Evolutionary conservation across 92 coral and sea anemone species (phyloP).

Genomic region (Porites evermanni): DNA sequence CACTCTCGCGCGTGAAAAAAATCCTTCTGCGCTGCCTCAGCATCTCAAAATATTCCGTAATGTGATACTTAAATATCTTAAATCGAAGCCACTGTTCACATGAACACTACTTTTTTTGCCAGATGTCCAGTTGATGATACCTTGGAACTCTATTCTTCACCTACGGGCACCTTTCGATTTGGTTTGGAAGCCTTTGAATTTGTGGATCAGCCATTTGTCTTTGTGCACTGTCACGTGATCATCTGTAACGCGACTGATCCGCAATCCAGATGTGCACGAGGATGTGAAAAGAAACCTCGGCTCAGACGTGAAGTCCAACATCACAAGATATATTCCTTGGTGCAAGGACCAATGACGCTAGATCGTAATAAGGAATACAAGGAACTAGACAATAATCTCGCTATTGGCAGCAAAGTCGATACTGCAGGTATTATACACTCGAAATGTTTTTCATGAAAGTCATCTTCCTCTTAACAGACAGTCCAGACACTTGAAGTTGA

Average conservation of each 20-base stretch:
- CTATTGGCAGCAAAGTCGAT: background rate
- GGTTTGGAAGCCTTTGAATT: conserved; percentile 32
- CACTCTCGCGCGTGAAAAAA: no score
- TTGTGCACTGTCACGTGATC: conserved; percentile 28
- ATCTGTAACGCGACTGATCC: conserved; percentile 13
- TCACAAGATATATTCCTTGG: background rate
- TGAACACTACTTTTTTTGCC: background rate
- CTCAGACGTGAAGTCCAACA: background rate
- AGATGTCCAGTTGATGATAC: conserved; percentile 30
- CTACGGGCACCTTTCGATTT: conserved; percentile 3
- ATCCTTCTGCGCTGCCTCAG: no score
- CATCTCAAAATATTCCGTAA: no score
- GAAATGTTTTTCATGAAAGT: no score
- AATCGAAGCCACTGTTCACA: no score
- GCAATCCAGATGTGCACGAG: conserved; percentile 24
- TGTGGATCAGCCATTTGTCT: conserved; percentile 9
- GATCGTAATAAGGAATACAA: background rate
- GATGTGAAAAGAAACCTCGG: conserved; percentile 16
- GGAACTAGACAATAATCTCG: background rate
- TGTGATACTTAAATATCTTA: no score
- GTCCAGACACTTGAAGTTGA: no score
- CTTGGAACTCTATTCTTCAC: background rate
- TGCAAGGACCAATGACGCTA: conserved; percentile 14
- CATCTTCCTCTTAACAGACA: no score
- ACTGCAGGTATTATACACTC: background rate